Evolutionary conservation across 1,140 invertebrate species (phyloP).

Genomic region (Conus betulinus): DNA sequence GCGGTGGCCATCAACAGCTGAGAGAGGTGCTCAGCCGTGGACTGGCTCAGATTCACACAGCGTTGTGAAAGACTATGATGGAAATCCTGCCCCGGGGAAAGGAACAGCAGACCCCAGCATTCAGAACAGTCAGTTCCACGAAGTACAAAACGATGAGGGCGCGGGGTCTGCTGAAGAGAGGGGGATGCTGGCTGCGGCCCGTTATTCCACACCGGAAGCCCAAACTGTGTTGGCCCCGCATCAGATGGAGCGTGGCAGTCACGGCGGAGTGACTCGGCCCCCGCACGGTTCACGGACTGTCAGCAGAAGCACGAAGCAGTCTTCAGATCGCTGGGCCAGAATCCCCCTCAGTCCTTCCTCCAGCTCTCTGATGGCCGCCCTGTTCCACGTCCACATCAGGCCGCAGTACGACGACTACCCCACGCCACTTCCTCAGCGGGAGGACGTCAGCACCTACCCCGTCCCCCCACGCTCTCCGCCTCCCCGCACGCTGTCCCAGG

Average conservation of each 20-base stretch:
- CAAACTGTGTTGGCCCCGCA: too few species aligned
- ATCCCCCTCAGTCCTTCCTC: neutral
- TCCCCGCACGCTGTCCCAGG: neutral
- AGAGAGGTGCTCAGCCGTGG: too few species aligned
- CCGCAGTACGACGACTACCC: neutral
- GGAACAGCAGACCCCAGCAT: too few species aligned
- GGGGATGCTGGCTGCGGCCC: neutral
- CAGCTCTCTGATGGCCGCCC: neutral
- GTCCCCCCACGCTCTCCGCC: neutral
- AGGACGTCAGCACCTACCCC: neutral
- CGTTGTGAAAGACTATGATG: too few species aligned
- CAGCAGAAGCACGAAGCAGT: too few species aligned
- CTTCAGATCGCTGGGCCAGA: too few species aligned
- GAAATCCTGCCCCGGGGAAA: too few species aligned
- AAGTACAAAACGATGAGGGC: neutral
- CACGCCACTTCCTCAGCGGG: neutral
- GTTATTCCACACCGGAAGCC: neutral
- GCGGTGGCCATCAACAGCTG: too few species aligned
- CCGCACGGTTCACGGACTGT: too few species aligned
- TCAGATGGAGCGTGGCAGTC: too few species aligned
- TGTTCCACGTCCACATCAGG: neutral
- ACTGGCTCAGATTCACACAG: too few species aligned
- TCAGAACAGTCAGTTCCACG: neutral
- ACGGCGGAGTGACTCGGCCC: neutral
- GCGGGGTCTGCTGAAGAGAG: neutral